Conservation (phyloP, 2,888 invertebrate genomes). For the Barypeithes pellucidus region DNA sequence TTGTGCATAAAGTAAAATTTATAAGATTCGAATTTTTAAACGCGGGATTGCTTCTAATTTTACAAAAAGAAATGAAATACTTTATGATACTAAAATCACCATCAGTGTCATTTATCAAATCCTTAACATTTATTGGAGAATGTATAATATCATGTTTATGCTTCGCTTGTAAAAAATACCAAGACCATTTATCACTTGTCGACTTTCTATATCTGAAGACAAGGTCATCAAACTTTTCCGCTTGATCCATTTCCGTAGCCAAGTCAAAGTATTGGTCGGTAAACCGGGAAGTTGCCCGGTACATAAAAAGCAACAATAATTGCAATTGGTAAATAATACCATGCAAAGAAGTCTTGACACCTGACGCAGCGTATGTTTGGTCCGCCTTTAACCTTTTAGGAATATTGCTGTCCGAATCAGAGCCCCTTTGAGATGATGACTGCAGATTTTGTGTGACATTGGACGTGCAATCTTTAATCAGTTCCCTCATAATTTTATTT, state of each 20-base stretch:
- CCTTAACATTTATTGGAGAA: conserved; percentile 29
- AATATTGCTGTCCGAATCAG: background rate
- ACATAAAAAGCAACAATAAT: conserved; percentile 43
- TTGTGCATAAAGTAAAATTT: conserved; percentile 53
- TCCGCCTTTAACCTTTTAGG: background rate
- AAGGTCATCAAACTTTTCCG: conserved; percentile 54
- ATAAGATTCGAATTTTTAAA: conserved; percentile 36
- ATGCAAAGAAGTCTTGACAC: conserved; percentile 41
- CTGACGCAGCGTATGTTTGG: conserved; percentile 21
- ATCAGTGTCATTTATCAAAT: conserved; percentile 30
- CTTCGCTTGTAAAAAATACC: conserved; percentile 52
- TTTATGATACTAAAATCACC: conserved; percentile 44
- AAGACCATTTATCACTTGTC: conserved; percentile 27
- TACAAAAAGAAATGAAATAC: conserved; percentile 53
- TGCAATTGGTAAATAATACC: conserved; percentile 38
- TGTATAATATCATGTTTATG: conserved; percentile 35
- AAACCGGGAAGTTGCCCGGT: conserved; percentile 23
- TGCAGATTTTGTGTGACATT: background rate
- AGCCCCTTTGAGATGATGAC: background rate
- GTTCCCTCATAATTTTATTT: too few species aligned
- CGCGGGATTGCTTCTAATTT: conserved; percentile 41
- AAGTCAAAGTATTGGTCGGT: conserved; percentile 29
- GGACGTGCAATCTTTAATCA: background rate
- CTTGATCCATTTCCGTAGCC: conserved; percentile 50
- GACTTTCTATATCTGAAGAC: conserved; percentile 40